These are phyloP conservation scores for Physella acuta DNA, from an alignment of 1,140 invertebrate genomes.

Conservation along the genomic window DNA sequence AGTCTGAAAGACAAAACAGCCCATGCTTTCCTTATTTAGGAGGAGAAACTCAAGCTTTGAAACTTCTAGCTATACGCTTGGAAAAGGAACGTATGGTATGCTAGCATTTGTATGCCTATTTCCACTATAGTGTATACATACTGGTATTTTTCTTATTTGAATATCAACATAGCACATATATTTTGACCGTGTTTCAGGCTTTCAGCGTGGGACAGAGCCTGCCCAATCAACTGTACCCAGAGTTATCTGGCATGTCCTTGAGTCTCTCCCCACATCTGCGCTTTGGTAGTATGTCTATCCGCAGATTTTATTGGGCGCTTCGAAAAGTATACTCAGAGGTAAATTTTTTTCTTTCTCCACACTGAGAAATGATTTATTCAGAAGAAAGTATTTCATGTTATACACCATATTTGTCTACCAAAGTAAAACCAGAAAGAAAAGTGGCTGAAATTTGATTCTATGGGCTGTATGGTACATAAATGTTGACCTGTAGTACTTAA, in stretches of 20 bases:
- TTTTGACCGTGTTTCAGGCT: slow-evolving; percentile 41
- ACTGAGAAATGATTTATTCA: too few species aligned
- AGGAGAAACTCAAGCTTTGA: slow-evolving; percentile 48
- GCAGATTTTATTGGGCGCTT: slow-evolving; percentile 52
- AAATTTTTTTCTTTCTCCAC: not conserved
- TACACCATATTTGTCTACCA: too few species aligned
- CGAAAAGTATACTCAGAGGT: slow-evolving; percentile 40
- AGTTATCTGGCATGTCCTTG: slow-evolving; percentile 69
- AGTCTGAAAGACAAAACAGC: slow-evolving; percentile 45
- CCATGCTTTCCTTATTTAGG: slow-evolving; percentile 46
- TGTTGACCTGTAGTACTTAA: too few species aligned
- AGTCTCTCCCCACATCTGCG: slow-evolving; percentile 69
- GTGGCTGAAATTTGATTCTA: too few species aligned
- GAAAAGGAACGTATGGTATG: slow-evolving; percentile 45
- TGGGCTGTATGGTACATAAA: too few species aligned
- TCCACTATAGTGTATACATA: not conserved
- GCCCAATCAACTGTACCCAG: slow-evolving; percentile 72
- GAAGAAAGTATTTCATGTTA: too few species aligned
- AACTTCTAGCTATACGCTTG: slow-evolving; percentile 40
- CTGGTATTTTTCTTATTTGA: not conserved
- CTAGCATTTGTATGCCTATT: slow-evolving; percentile 7
- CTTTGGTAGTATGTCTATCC: slow-evolving; percentile 64
- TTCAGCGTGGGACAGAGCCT: slow-evolving; percentile 64
- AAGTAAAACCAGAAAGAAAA: too few species aligned
- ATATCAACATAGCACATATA: too few species aligned